A percentile compares a stretch with the other conserved stretches of the same genome.
Evolutionary conservation across 2,113 vertebrate species (phyloP).

Genomic region (Capreolus pygargus): DNA sequence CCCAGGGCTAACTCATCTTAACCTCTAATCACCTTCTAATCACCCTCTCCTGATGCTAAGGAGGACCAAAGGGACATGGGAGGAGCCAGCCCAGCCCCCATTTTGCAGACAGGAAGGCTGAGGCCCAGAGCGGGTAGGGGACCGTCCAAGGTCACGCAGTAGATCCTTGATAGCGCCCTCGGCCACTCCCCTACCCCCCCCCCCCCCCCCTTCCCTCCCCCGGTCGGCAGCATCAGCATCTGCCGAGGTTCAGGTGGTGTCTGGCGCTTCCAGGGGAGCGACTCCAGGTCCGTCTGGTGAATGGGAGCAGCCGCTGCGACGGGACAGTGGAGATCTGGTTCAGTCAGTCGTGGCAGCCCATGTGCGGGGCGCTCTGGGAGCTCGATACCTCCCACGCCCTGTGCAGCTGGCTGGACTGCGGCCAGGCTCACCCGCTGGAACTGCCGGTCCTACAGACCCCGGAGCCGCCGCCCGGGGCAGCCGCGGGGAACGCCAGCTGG

Average conservation of each 20-base stretch:
- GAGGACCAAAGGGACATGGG: background rate
- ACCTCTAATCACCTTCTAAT: background rate
- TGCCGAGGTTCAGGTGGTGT: background rate
- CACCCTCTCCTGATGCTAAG: background rate
- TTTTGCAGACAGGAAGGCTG: background rate
- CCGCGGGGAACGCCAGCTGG: background rate
- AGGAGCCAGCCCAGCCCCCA: background rate
- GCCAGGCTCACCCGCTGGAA: fast-evolving
- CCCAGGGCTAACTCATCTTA: background rate
- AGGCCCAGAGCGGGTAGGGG: background rate
- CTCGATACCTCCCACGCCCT: fast-evolving
- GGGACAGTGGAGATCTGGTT: slow-evolving; percentile 52
- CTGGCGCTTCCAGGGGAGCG: background rate
- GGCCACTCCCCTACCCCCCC: background rate
- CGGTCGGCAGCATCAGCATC: fast-evolving
- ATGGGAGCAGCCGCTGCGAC: slow-evolving; percentile 44
- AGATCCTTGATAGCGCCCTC: background rate
- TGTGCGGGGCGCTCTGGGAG: background rate
- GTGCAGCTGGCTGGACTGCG: slow-evolving; percentile 52
- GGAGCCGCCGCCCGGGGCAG: fast-evolving
- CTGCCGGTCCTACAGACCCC: fast-evolving
- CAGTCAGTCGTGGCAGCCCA: background rate
- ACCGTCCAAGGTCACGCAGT: background rate
- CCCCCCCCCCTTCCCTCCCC: background rate
- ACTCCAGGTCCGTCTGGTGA: slow-evolving; percentile 48